Evolutionary conservation across 2,888 invertebrate genomes (phyloP), one percentile per base, ranked within the genome.

Genomic region (Alviniconcha strummeri): DNA sequence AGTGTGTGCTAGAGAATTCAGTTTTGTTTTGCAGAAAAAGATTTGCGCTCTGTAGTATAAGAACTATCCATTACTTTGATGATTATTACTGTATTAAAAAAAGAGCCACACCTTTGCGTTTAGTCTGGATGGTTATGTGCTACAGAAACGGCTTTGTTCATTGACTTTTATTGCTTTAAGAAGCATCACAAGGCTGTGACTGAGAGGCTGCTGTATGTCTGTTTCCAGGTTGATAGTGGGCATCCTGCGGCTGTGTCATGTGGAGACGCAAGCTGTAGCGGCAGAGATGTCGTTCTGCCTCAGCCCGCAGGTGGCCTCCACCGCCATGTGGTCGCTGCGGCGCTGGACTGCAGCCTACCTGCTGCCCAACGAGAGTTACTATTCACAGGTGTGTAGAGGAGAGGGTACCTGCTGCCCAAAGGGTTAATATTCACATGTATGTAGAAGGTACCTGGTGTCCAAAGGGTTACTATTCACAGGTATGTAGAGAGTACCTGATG

Each of bases 281-380:
- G 96, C 96, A 0, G 96, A 96, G 84, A 94, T 96, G 85, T 94
- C 95, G 0, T 95, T 95, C 86, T 94, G 96, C 86, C 95, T 97
- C 89, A 97, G 97, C 92, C 97, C 97, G 0, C 97, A 97, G 93
- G 95, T 97, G 3, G 96, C 96, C 2, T 96, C 96, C 75, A 96
- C 96, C 0, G 94, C 96, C 77, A 96, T 96, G 88, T 97, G 97
- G 97, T 96, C 97, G 90, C 94, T 97, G 77, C 95, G 96, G 89
- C 95, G 96, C 88, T 97, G 97, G 96, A 95, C 96, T 79, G 94
- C 96, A 87, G 95, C 96, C 0, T 97, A 97, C 91, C 94, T 97
- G 85, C 94, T 96, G 90, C 95, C 96, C 17, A 94, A 95, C 85
- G 96, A 96, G 91, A 94, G 94, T 86, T 95, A 95, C 91, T 96